Conservation (phyloP, 2,113 vertebrate genomes). For the Odocoileus virginianus region DNA sequence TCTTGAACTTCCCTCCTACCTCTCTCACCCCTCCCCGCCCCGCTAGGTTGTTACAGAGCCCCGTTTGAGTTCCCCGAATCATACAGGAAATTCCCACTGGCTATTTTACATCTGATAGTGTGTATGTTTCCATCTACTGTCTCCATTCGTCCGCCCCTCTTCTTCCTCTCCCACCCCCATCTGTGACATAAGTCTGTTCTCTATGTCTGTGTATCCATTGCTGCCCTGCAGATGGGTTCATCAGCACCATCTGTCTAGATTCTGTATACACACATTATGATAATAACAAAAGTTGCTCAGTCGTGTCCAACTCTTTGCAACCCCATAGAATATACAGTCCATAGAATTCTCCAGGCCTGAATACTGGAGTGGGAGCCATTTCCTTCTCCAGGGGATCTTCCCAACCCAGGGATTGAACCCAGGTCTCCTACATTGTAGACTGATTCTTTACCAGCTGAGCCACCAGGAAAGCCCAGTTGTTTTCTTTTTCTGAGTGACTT, state of each 20-base stretch:
- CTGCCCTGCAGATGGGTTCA: not conserved
- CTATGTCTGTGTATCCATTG: not conserved
- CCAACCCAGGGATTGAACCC: not conserved
- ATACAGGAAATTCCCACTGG: not conserved
- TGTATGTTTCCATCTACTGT: not conserved
- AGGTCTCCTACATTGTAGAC: not conserved
- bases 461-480: not conserved
- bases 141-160: not conserved
- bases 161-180: not conserved
- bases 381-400: not conserved
- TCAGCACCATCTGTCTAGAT: not conserved
- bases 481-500: not conserved
- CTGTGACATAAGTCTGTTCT: not conserved
- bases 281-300: not conserved
- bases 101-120: not conserved
- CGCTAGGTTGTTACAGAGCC: not conserved
- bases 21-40: not conserved
- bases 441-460: not conserved
- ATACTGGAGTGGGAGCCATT: not conserved
- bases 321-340: not conserved
- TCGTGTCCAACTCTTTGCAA: not conserved
- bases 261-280: not conserved
- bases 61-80: rapidly evolving
- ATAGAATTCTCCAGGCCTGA: not conserved
- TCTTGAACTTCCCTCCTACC: not conserved